phyloP scores from a whole-genome alignment of 2,888 invertebrate species.

The Tipula lateralis region DNA sequence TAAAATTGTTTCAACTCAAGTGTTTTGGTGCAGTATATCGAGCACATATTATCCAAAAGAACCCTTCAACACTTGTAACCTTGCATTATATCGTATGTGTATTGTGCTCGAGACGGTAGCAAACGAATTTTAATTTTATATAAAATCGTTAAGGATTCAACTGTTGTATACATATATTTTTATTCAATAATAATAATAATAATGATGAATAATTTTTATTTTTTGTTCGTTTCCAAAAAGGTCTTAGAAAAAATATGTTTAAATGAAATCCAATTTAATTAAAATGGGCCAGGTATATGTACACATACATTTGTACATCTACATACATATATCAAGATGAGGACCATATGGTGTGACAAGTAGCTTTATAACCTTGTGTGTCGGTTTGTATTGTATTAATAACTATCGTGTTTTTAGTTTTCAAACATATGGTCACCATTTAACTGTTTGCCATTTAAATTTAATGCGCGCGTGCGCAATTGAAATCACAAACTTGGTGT shows the following conservation, averaged over 20 bases:
- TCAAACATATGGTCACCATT: background rate
- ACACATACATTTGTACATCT: too few relatives aligned
- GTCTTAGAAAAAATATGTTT: background rate
- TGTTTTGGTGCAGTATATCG: background rate
- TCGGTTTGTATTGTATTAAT: background rate
- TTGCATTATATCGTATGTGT: background rate
- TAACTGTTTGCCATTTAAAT: background rate
- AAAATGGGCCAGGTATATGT: background rate
- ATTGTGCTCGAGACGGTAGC: constrained; percentile 7
- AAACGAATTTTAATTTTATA: background rate
- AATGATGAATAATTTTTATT: constrained; percentile 2
- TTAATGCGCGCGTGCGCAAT: background rate
- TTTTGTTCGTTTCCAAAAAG: background rate
- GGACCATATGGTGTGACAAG: background rate
- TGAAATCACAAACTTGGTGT: too few relatives aligned
- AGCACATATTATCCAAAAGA: background rate
- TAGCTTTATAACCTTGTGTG: background rate
- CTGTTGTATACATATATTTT: background rate
- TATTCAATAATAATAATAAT: background rate
- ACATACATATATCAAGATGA: background rate
- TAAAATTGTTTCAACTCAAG: background rate
- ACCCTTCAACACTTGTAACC: constrained; percentile 2
- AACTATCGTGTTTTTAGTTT: background rate
- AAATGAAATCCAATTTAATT: background rate
- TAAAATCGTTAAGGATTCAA: constrained; percentile 1